A percentile compares a stretch with the other conserved stretches of the same genome.
Evolutionary conservation across 2,888 invertebrate genomes (phyloP).

Genomic region (Synergus itoensis): DNA sequence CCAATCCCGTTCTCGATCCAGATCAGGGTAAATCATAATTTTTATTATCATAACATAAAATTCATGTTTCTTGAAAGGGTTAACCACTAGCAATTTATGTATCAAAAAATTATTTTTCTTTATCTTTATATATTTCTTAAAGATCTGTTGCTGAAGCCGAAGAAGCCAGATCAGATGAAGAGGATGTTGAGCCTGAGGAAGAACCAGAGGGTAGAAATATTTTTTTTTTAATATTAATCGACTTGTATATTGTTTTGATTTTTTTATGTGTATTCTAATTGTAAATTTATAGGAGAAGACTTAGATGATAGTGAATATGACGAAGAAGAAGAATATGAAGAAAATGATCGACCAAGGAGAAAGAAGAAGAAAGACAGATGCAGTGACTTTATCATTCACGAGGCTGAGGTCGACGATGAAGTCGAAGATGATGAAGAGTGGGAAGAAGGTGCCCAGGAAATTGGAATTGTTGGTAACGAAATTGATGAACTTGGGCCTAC

Average conservation of each 20-base stretch:
- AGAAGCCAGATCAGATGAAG: constrained; percentile 84
- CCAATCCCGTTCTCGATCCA: constrained; percentile 31
- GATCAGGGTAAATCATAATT: constrained; percentile 73
- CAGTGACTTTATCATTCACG: constrained; percentile 97
- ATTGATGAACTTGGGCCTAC: constrained; percentile 95
- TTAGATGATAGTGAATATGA: constrained; percentile 86
- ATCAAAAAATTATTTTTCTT: not conserved
- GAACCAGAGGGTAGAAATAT: constrained; percentile 78
- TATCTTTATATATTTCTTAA: constrained; percentile 19
- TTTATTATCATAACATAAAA: not conserved
- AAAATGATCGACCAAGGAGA: constrained; percentile 87
- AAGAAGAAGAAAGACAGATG: constrained; percentile 91
- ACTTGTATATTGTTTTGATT: no score
- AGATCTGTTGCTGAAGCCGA: constrained; percentile 83
- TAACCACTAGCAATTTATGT: not conserved
- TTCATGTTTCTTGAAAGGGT: not conserved
- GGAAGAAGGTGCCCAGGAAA: constrained; percentile 97
- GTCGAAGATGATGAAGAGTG: constrained; percentile 98
- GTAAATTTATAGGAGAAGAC: constrained; percentile 77
- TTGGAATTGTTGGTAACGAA: constrained; percentile 94
- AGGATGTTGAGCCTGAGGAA: constrained; percentile 83
- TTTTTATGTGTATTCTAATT: not conserved
- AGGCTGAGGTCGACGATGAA: constrained; percentile 92
- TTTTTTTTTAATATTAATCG: not conserved
- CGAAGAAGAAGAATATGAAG: constrained; percentile 91